Evolutionary conservation across 2,113 vertebrate genomes (phyloP).

Genomic region (Microtus pennsylvanicus): DNA sequence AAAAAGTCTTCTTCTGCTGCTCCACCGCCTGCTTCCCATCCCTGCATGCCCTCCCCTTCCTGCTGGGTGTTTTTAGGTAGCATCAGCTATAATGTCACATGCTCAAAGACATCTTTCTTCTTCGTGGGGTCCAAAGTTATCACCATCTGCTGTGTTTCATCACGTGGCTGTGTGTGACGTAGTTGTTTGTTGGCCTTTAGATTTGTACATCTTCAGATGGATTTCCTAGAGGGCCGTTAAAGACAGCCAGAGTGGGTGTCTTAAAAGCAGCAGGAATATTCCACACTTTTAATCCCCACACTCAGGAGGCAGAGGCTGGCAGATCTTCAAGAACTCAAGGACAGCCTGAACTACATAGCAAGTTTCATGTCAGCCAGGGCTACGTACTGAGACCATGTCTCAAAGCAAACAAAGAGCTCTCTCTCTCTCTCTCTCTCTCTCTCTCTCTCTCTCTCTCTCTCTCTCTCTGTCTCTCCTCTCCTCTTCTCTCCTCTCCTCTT

Average conservation of each 20-base stretch:
- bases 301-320: background rate
- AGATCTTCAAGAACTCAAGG: background rate
- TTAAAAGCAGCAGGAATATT: constrained; percentile 3
- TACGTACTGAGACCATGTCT: background rate
- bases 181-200: background rate
- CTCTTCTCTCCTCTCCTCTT: background rate
- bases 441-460: background rate
- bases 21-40: background rate
- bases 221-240: background rate
- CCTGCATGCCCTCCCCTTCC: background rate
- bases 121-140: background rate
- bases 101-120: background rate
- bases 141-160: background rate
- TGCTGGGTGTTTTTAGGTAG: background rate
- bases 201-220: background rate
- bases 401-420: background rate
- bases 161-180: background rate
- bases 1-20: background rate
- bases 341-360: background rate
- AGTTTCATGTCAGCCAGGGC: background rate
- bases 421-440: background rate
- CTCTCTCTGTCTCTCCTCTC: background rate
- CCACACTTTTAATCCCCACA: background rate
- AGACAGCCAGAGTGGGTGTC: background rate
- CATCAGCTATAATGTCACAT: background rate